Evolutionary conservation across 2,888 invertebrate species (phyloP).

Genomic region (Caenorhabditis angaria): DNA sequence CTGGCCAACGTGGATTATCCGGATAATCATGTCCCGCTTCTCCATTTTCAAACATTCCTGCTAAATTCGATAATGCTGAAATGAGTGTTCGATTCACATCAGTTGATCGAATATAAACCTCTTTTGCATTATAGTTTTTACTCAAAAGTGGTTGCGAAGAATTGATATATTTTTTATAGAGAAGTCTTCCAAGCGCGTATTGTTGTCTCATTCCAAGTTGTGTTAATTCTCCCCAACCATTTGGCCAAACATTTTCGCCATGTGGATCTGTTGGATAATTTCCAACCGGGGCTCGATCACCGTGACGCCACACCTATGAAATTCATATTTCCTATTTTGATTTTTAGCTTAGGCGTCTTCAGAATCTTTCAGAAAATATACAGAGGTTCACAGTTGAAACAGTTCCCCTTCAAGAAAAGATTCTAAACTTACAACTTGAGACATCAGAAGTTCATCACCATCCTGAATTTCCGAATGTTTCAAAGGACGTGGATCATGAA

Average conservation of each 20-base stretch:
- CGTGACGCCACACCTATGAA: constrained; percentile 84
- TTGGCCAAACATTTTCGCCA: constrained; percentile 83
- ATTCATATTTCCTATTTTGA: background rate
- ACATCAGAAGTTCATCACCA: constrained; percentile 31
- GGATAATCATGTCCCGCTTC: constrained; percentile 56
- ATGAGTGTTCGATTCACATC: constrained; percentile 76
- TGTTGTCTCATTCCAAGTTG: constrained; percentile 74
- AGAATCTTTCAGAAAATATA: background rate
- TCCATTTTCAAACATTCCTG: constrained; percentile 79
- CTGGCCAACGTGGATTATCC: constrained; percentile 54
- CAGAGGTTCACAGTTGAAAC: background rate
- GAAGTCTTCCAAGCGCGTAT: constrained; percentile 56
- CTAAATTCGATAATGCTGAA: constrained; percentile 85
- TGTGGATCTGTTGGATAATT: constrained; percentile 86
- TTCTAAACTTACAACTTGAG: constrained; percentile 31
- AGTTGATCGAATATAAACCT: constrained; percentile 72
- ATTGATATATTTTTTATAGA: constrained; percentile 55
- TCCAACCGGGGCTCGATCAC: constrained; percentile 85
- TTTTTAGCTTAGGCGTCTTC: background rate
- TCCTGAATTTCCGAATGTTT: constrained; percentile 15
- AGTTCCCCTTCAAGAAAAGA: background rate
- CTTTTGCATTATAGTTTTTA: constrained; percentile 49
- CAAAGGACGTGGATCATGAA: constrained; percentile 13
- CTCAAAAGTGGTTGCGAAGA: constrained; percentile 39
- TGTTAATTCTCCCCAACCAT: constrained; percentile 86